Base-by-base conservation (phyloP, 2,113 vertebrate species). In the Forbesichthys agassizii region DNA sequence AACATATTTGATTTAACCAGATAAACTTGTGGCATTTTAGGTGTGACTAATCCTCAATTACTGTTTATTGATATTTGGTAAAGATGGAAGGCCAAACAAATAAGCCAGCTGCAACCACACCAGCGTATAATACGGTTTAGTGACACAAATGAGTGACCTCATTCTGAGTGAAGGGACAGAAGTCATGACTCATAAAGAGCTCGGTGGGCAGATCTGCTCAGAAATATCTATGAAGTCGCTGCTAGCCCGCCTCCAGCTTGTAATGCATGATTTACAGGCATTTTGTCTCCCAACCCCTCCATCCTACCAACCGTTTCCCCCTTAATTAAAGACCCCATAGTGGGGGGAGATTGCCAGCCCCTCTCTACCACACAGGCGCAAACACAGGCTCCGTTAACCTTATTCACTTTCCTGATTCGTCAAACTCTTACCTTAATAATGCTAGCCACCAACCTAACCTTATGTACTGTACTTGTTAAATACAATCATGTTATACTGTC, bases 271-370 rank as follows among this genome's bases (percentile, higher is more conserved):
- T 89, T 90, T 88, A 74, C 74, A 86, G 79, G 84, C 77, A 80
- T 59, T 84, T 74, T 78, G 60, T 13, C 56, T 49, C 9, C 61
- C n/a, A 9, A 14, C 78, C 71, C 65, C 59, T 60, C 33, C 60
- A 11, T 13, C 14, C 42, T 4, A 9, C 60, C 60, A 56, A 9
- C 20, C 47, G 62, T 63, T 57, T 73, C 47, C 48, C 70, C 74
- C 79, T 75, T 93, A 90, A 93, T 93, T 93, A 93, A 92, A 94
- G 76, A 62, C 64, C 79, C 74, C 69, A 69, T 66, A 61, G 59
- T 66, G 65, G 4, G 18, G 85, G 72, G 55, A 51, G 72, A 82
- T 65, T 78, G 69, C 6, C 5, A 71, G 71, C 79, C 77, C 72
- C 81, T 81, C 69, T 51, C 61, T 81, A 74, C 85, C 86, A 83